Base-by-base conservation (phyloP, 2,888 invertebrate genomes). In the Eupithecia dodoneata region DNA sequence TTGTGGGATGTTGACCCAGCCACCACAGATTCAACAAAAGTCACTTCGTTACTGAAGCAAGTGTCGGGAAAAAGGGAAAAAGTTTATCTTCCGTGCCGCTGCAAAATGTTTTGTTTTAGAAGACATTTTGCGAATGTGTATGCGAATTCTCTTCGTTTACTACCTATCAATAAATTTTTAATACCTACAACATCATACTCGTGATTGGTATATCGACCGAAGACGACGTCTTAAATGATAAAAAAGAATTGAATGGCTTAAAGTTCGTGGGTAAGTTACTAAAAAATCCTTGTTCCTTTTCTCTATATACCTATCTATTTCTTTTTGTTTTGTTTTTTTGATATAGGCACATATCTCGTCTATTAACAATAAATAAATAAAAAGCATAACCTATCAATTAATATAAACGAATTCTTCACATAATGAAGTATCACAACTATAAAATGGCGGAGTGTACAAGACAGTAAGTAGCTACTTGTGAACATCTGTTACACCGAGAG, bases 81-180 rank as follows among this genome's bases (percentile, higher is more conserved):
- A 75, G 72, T 75, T 73, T 77, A 69, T 77, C 75, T 75, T 77
- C 65, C 77, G 70, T 73, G 75, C 75, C 70, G 63, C 77, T 52
- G 69, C 49, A 71, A 70, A 81, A 75, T 79, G 79, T 78, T 78
- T 78, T 81, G 78, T 80, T 81, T 78, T 80, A 81, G 70, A 67
- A 76, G 71, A 79, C 72, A 76, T 75, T 78, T 79, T 74, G 72
- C 63, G 72, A 18, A 10, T 76, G 75, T 70, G 70, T 70, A 59
- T 63, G 69, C 30, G 71, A 66, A 42, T n/a, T 66, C 15, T 66
- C 42, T 66, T 10, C 44, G 10, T 69, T 69, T 59, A 59, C 55
- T n/a, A 7, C n/a, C 13, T 52, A 52, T 49, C 49, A 15, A 15
- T 2, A 5, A 49, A 52, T 13, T 15, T 52, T 52, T 52, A 15